Conservation (phyloP, 2,888 invertebrate genomes). For the Podotricha telesiphe region DNA sequence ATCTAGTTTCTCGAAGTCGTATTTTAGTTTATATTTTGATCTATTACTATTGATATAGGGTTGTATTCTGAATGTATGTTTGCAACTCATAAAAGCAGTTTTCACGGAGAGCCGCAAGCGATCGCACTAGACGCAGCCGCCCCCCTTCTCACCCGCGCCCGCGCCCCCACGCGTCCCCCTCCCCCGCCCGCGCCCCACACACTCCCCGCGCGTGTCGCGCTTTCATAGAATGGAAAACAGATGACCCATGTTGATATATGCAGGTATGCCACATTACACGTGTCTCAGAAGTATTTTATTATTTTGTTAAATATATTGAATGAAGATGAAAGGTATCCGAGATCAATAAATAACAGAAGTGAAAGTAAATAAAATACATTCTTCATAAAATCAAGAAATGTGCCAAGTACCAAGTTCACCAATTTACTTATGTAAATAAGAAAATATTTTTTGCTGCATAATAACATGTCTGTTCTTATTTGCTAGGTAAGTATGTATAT, state of each 20-base stretch:
- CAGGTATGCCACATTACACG: neutral
- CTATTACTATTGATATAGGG: slow-evolving; percentile 23
- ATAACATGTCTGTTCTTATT: no score
- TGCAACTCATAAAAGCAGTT: slow-evolving; percentile 69
- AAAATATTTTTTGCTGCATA: no score
- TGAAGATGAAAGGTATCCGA: no score
- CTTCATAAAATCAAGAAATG: no score
- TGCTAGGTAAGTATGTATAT: no score
- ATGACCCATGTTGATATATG: neutral
- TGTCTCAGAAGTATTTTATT: neutral
- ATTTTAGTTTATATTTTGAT: slow-evolving; percentile 33
- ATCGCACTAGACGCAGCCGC: slow-evolving; percentile 78
- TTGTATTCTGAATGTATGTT: slow-evolving; percentile 47
- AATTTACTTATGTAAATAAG: no score
- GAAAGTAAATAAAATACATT: no score
- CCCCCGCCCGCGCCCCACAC: slow-evolving; percentile 46
- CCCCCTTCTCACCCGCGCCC: slow-evolving; percentile 52
- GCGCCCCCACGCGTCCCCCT: slow-evolving; percentile 40
- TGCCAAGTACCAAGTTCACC: no score
- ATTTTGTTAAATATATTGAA: neutral
- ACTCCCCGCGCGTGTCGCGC: slow-evolving; percentile 75
- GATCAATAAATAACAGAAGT: neutral
- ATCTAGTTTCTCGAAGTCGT: neutral
- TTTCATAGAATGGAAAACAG: slow-evolving; percentile 55
- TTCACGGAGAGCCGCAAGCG: slow-evolving; percentile 69